These are phyloP conservation scores for Laticauda colubrina DNA, from an alignment of 2,113 vertebrate genomes.

Conservation along the genomic window DNA sequence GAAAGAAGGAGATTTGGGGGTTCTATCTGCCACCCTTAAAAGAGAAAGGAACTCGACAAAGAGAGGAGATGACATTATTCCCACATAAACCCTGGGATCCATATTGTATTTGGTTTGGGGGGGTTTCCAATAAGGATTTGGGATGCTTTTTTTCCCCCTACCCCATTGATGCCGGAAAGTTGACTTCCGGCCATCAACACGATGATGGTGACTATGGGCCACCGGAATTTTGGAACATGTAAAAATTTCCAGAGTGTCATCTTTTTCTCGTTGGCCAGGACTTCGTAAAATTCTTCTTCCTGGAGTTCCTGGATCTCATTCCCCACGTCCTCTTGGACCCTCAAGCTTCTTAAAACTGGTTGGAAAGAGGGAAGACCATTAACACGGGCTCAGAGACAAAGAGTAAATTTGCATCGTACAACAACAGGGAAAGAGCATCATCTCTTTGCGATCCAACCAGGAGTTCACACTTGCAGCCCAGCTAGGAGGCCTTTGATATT, in stretches of 20 bases:
- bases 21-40: background rate
- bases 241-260: conserved; percentile 78
- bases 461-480: background rate
- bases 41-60: background rate
- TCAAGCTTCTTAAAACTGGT: conserved; percentile 77
- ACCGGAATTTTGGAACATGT: conserved; percentile 74
- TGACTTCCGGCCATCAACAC: conserved; percentile 88
- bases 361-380: background rate
- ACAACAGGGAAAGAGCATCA: background rate
- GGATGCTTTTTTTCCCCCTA: conserved; percentile 52
- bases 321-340: conserved; percentile 75
- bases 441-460: background rate
- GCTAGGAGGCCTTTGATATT: background rate
- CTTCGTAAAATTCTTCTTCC: conserved; percentile 78
- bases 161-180: conserved; percentile 85
- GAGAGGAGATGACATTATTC: background rate
- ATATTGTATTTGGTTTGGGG: background rate
- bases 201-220: conserved; percentile 84
- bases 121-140: background rate
- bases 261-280: conserved; percentile 60
- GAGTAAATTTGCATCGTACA: background rate
- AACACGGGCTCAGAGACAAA: background rate
- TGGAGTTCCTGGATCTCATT: conserved; percentile 81
- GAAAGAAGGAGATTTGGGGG: background rate
- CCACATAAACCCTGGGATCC: background rate